Percentiles rank a stretch among this genome's conserved stretches.
Conservation (phyloP, 2,888 invertebrate genomes). For the Hedya salicella region DNA sequence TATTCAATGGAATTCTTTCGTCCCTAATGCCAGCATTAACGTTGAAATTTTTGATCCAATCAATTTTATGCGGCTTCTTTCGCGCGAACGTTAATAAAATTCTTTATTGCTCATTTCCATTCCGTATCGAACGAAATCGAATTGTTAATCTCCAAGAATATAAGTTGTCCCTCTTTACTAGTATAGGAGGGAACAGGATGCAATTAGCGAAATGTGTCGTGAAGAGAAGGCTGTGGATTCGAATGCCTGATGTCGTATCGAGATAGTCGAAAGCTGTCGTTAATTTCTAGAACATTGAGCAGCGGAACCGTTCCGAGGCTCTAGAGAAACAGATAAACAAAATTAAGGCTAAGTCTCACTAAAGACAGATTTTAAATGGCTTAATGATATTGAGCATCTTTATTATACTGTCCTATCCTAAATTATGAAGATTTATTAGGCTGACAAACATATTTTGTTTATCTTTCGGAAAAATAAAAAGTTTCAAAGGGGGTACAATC, state of each 20-base stretch:
- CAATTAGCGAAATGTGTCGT: neutral
- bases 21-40: conserved; percentile 41
- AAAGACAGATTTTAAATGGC: conserved; percentile 10
- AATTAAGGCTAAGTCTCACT: conserved; percentile 18
- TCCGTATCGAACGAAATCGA: conserved; percentile 15
- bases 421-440: no score
- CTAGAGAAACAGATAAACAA: conserved; percentile 23
- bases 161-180: neutral
- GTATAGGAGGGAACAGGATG: conserved; percentile 3
- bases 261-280: conserved; percentile 39
- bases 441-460: no score
- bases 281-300: conserved; percentile 42
- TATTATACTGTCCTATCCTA: neutral
- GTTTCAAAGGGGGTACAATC: no score
- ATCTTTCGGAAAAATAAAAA: no score
- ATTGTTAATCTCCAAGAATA: neutral
- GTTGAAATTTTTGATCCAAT: conserved; percentile 45
- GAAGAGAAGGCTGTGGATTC: neutral
- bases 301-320: conserved; percentile 18
- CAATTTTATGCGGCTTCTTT: conserved; percentile 44
- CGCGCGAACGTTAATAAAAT: conserved; percentile 43
- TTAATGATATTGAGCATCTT: neutral
- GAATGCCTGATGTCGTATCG: conserved; percentile 15
- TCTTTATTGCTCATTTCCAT: conserved; percentile 39
- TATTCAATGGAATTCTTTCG: conserved; percentile 39